Evolutionary conservation across 2,797 vertebrate species (phyloP).

Genomic region (Amniataba percoides): DNA sequence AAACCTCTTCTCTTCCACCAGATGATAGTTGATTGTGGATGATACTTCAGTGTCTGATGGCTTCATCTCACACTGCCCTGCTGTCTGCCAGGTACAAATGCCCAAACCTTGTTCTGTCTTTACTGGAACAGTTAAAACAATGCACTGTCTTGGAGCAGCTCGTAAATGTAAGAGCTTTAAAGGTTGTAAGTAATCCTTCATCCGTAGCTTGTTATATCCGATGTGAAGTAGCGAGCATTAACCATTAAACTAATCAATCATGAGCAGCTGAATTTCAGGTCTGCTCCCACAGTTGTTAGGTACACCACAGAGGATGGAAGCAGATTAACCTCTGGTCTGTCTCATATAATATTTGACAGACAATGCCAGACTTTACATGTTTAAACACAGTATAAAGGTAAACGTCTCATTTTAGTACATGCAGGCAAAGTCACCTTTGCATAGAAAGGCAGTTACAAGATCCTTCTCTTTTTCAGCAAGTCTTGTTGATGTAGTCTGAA

Average conservation of each 20-base stretch:
- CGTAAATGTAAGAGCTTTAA: conserved; percentile 30
- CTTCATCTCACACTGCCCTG: conserved; percentile 9
- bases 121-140: conserved; percentile 51
- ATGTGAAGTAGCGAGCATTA: conserved; percentile 16
- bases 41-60: conserved; percentile 48
- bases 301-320: neutral
- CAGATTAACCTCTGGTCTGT: neutral
- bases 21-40: conserved; percentile 55
- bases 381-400: neutral
- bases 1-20: conserved; percentile 25
- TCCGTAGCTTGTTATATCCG: neutral
- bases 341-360: conserved; percentile 1
- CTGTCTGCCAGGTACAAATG: neutral
- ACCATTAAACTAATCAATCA: conserved; percentile 17
- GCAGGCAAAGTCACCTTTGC: conserved; percentile 2
- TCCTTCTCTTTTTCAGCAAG: neutral
- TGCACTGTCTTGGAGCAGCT: conserved; percentile 27
- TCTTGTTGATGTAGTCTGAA: too few species aligned
- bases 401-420: neutral
- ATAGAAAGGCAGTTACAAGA: conserved; percentile 16
- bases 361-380: neutral
- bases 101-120: conserved; percentile 6
- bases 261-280: neutral
- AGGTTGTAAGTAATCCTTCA: conserved; percentile 6
- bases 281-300: neutral